Evolutionary conservation across 2,113 vertebrate species (phyloP).

Genomic region (Lamprotornis superbus): DNA sequence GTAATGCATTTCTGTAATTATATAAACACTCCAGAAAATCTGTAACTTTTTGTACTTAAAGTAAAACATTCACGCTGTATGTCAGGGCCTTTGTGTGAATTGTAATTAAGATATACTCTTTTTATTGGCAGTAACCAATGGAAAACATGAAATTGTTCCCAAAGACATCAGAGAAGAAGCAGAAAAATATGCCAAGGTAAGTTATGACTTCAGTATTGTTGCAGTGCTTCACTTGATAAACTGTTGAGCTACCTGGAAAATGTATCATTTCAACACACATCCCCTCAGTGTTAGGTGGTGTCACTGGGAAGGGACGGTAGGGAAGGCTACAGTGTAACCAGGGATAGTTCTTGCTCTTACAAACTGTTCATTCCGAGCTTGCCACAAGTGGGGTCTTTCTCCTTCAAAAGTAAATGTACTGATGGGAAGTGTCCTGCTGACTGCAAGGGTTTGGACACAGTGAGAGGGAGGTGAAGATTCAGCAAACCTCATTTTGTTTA

Average conservation of each 20-base stretch:
- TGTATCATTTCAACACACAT: neutral
- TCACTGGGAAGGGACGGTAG: no score
- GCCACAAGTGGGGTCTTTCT: neutral
- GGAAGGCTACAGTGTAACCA: neutral
- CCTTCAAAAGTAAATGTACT: neutral
- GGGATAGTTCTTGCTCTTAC: neutral
- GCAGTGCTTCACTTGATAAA: neutral
- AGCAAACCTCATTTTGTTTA: neutral
- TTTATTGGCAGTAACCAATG: constrained; percentile 86
- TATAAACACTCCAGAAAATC: neutral
- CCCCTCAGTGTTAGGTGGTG: neutral
- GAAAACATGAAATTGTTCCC: constrained; percentile 93
- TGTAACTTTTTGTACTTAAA: neutral
- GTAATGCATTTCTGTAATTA: constrained; percentile 72
- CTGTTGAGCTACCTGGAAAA: neutral
- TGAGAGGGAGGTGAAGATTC: neutral
- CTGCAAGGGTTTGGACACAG: neutral
- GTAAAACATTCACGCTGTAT: neutral
- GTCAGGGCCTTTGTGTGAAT: neutral
- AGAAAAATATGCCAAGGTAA: constrained; percentile 98
- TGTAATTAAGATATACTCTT: neutral
- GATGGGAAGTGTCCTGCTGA: neutral
- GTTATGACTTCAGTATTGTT: neutral
- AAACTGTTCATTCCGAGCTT: neutral
- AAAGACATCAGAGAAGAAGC: constrained; percentile 95